Percentiles rank a stretch among this genome's conserved stretches.
Conservation (phyloP, 2,113 vertebrate genomes). For the Spea multiplicata region DNA sequence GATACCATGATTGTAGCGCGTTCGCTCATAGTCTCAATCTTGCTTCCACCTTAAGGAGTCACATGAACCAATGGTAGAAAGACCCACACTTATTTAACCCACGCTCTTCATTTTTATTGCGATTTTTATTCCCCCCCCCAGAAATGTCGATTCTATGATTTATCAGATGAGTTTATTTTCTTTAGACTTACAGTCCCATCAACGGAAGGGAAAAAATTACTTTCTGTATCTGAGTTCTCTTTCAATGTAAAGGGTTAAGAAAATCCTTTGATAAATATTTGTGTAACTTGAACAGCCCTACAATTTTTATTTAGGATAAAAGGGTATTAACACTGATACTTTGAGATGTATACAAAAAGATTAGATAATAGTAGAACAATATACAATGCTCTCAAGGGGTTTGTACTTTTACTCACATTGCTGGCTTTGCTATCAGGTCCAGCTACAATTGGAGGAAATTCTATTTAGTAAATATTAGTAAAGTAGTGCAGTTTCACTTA, state of each 20-base stretch:
- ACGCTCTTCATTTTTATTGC: too few species aligned
- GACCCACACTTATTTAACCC: too few species aligned
- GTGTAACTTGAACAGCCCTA: not conserved
- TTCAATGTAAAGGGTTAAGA: not conserved
- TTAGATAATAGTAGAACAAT: slow-evolving; percentile 52
- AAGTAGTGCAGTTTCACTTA: too few species aligned
- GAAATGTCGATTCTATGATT: too few species aligned
- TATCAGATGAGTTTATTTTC: too few species aligned
- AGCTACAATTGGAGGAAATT: slow-evolving; percentile 57
- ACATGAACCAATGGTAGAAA: too few species aligned
- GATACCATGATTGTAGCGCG: too few species aligned
- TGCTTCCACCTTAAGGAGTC: too few species aligned
- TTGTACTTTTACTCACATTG: slow-evolving; percentile 59
- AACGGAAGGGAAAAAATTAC: not conserved
- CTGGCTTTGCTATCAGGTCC: slow-evolving; percentile 63
- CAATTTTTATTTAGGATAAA: not conserved
- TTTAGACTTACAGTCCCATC: too few species aligned
- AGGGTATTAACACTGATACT: not conserved
- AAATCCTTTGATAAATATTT: not conserved
- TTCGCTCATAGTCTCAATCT: too few species aligned
- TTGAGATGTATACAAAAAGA: slow-evolving; percentile 12
- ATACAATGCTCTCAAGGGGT: slow-evolving; percentile 50
- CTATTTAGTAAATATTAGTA: slow-evolving; percentile 48
- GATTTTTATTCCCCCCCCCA: too few species aligned
- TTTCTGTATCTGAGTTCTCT: not conserved